Percentiles rank a stretch among this genome's conserved stretches.
phyloP scores from a whole-genome alignment of 2,888 invertebrate genomes.

The Acanthosepion pharaonis region DNA sequence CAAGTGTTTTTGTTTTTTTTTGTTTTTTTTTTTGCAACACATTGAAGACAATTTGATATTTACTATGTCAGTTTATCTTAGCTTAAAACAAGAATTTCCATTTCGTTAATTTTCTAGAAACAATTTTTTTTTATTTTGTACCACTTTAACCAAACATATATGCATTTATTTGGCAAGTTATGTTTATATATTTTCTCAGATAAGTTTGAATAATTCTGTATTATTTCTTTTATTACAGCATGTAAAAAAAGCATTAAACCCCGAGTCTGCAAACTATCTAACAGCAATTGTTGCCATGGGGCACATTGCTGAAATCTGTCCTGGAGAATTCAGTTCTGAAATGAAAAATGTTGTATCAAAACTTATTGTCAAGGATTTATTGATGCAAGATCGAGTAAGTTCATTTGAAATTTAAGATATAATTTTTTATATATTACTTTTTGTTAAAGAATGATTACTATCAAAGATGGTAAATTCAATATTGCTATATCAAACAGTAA shows the following conservation, averaged over 20 bases:
- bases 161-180: not conserved
- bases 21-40: too few species aligned
- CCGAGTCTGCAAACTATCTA: slow-evolving; percentile 83
- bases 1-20: too few species aligned
- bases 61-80: too few species aligned
- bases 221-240: slow-evolving; percentile 65
- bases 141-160: too few species aligned
- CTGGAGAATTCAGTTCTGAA: slow-evolving; percentile 89
- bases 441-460: not conserved
- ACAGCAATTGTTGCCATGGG: slow-evolving; percentile 95
- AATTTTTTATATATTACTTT: too few species aligned
- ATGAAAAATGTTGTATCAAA: slow-evolving; percentile 95
- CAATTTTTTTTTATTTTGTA: too few species aligned
- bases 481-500: not conserved
- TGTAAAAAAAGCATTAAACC: slow-evolving; percentile 77
- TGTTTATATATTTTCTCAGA: not conserved
- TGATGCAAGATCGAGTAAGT: slow-evolving; percentile 80
- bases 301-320: slow-evolving; percentile 93
- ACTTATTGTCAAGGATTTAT: slow-evolving; percentile 91
- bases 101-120: too few species aligned
- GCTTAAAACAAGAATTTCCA: too few species aligned
- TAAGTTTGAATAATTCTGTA: not conserved
- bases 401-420: not conserved
- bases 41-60: too few species aligned
- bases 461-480: not conserved